Base-by-base conservation (phyloP, 2,113 vertebrate genomes). In the Spilogale gracilis region DNA sequence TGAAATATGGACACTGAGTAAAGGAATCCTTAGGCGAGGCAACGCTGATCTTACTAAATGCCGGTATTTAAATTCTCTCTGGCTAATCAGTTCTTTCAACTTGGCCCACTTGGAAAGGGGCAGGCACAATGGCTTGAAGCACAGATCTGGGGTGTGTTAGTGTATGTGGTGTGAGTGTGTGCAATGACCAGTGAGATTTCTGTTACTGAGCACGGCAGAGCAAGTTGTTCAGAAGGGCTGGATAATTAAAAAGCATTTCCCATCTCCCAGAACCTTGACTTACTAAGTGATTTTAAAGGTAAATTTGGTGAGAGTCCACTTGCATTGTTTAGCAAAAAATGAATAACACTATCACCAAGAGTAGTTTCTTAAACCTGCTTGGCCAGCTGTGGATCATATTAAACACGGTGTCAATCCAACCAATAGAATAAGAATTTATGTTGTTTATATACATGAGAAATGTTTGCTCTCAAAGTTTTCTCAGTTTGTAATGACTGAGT, bases 11-110 rank as follows among this genome's bases (percentile, higher is more conserved):
- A 76, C 63, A 23, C 52, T 56, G 90, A 81, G 58, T 23, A 71
- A 76, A 76, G 94, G 76, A 91, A 96, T 91, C 74, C 87, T 92
- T 90, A 73, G 84, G 88, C 94, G 80, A 97, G 83, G 73, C 69
- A 86, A 95, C 96, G 65, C 60, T 67, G 52, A 65, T 87, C 45
- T 84, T 45, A 92, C 30, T 30, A 93, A 94, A 87, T 78, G 67
- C 69, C 79, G 74, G 71, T 48, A 90, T 95, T 94, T 90, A 92
- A 91, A 92, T 83, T 97, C 83, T 96, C 50, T 76, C 83, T 78
- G 67, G 80, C 83, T 92, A 97, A 95, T 96, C 90, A 96, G 84
- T 92, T 96, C 63, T 96, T 95, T 96, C 90, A 98, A 43, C 25
- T 63, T 94, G 87, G 84, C n/a, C 91, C 32, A 60, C 79, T 83